phyloP scores from a whole-genome alignment of 2,797 vertebrate species.

The Decapterus maruadsi region DNA sequence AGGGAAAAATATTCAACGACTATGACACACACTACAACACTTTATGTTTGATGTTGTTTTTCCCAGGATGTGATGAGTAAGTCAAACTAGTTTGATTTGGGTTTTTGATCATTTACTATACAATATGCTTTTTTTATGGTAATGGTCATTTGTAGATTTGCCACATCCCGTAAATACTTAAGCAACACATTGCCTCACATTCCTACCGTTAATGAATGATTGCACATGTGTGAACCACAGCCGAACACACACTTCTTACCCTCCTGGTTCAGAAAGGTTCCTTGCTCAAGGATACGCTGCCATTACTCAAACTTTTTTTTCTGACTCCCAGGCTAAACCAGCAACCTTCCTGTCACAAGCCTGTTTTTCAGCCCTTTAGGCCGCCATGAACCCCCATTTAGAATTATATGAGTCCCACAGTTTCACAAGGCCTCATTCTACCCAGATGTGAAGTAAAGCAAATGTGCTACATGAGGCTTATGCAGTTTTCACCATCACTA shows the following conservation, averaged over 20 bases:
- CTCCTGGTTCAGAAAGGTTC: slow-evolving; percentile 37
- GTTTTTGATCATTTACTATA: background rate
- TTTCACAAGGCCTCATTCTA: slow-evolving; percentile 61
- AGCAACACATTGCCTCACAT: slow-evolving; percentile 24
- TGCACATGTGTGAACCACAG: slow-evolving; percentile 38
- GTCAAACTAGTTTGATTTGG: slow-evolving; percentile 2
- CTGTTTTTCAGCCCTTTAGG: slow-evolving; percentile 49
- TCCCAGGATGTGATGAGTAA: slow-evolving; percentile 23
- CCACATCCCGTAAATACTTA: slow-evolving; percentile 2
- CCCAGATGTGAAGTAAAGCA: slow-evolving; percentile 62
- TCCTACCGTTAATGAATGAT: slow-evolving; percentile 29
- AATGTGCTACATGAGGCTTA: slow-evolving; percentile 55
- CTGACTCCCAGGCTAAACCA: slow-evolving; percentile 38
- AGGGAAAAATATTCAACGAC: slow-evolving; percentile 38
- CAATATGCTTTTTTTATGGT: background rate
- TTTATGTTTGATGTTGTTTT: slow-evolving; percentile 52
- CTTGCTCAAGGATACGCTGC: slow-evolving; percentile 39
- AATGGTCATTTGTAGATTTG: slow-evolving; percentile 25
- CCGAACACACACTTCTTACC: background rate
- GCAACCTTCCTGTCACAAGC: slow-evolving; percentile 50
- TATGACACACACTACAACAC: slow-evolving; percentile 37
- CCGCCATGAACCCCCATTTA: slow-evolving; percentile 55
- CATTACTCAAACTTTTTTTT: slow-evolving; percentile 45
- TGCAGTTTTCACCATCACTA: slow-evolving; percentile 53
- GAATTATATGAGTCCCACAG: slow-evolving; percentile 61